Base-by-base conservation (phyloP, 2,113 vertebrate genomes). In the Hemicordylus capensis region DNA sequence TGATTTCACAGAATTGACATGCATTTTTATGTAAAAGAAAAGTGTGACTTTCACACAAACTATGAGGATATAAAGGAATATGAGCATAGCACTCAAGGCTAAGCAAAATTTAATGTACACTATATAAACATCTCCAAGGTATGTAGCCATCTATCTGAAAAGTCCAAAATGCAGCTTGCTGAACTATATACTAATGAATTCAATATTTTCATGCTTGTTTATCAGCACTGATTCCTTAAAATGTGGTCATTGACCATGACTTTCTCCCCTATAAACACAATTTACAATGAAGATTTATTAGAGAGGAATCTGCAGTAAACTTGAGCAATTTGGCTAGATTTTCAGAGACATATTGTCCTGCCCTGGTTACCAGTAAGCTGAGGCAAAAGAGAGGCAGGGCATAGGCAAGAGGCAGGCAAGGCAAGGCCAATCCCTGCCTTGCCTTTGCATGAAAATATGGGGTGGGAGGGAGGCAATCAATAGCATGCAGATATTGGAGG, bases 61-160 rank as follows among this genome's bases (percentile, higher is more conserved):
- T 48, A 31, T 0, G 2, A 74, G 14, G n/a, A 70, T 75, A 31
- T 34, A 72, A 87, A 86, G 37, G 90, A 74, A 88, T 77, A 51
- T 0, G 0, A 80, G 81, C 63, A 17, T 56, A 8, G 2, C 14
- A 3, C 6, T 87, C 20, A 48, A 39, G 70, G 48, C 12, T 48
- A 48, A 10, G 42, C 34, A 91, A 91, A 85, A 92, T 44, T 4
- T 67, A 6, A 42, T 86, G 85, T 0, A 8, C 54, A 76, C 31
- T 88, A 83, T 31, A 8, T 86, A 19, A 88, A 34, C 9, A 22
- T 1, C 59, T 77, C 26, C 67, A 77, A 84, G 76, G 12, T 79
- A 73, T 51, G 26, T 77, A 79, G 80, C 17, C 59, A 54, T 64
- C 15, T 37, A n/a, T 10, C 42, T 67, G 26, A 42, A 87, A 79